Base-by-base conservation (phyloP, 2,888 invertebrate genomes). In the Osedax frankpressi region DNA sequence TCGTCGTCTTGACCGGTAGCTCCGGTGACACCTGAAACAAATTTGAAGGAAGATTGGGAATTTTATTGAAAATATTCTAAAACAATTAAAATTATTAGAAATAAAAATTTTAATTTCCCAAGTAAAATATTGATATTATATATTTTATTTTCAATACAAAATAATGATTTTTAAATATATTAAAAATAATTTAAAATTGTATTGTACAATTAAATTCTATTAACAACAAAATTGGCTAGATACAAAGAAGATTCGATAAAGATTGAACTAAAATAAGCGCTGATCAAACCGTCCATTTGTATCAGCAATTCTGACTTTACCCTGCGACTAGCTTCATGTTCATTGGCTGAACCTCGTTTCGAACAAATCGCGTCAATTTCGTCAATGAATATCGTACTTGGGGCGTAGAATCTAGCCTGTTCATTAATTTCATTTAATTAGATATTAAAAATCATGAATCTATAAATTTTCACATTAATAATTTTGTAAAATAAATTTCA, bases 341-440 rank as follows among this genome's bases (percentile, higher is more conserved):
- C 98, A 24, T 92, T 91, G 83, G 94, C 94, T 0, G 93, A 92
- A 74, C 97, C 97, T 83, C 96, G 88, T 77, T 93, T 89, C 25
- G 94, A 94, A 84, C 96, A 96, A 76, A 97, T 86, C 28, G 96
- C 94, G 87, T 98, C 97, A 76, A 98, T 97, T 88, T 98, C 97
- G 97, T 97, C 97, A 75, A 98, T 93, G 85, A 98, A 98, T 80
- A 98, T 96, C 74, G 96, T 97, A 81, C 93, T 93, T 2, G 97
- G 97, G 74, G 97, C 95, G 87, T 96, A 95, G 87, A 94, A 95
- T 78, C 96, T 88, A 1, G 96, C 96, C 92, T 92, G 84, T 3
- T 29, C 28, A 70, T n/a, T 24, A 70, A n/a, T n/a, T n/a, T 59
- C 59, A 59, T 19, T 19, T 59, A 59, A 59, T 19, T 14, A 14